Evolutionary conservation across 2,888 invertebrate genomes (phyloP).

Genomic region (Thymelicus acteon): DNA sequence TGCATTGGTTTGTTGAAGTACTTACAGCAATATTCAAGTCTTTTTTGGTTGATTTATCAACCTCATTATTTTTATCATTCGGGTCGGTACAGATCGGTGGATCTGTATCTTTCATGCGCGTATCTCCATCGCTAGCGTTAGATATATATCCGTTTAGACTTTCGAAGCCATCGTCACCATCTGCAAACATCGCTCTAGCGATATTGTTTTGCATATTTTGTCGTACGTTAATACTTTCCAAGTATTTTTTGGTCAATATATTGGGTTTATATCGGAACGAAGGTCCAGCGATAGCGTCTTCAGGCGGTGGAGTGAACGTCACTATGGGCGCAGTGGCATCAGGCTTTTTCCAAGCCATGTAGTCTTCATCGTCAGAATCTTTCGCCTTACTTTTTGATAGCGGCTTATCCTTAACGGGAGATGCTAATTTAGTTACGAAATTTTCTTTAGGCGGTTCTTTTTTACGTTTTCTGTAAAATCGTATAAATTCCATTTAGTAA

Average conservation of each 20-base stretch:
- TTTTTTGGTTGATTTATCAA: conserved; percentile 24
- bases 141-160: conserved; percentile 93
- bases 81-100: conserved; percentile 35
- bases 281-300: conserved; percentile 61
- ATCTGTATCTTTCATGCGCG: conserved; percentile 50
- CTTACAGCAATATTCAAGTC: conserved; percentile 21
- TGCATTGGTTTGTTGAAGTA: conserved; percentile 27
- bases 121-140: conserved; percentile 85
- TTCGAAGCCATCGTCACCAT: conserved; percentile 93
- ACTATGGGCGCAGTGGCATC: conserved; percentile 70
- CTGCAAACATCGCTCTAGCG: conserved; percentile 65
- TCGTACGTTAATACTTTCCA: conserved; percentile 74
- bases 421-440: conserved; percentile 61
- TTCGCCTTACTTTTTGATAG: conserved; percentile 70
- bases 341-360: conserved; percentile 79
- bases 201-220: conserved; percentile 60
- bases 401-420: conserved; percentile 62
- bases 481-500: conserved; percentile 37
- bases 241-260: conserved; percentile 73
- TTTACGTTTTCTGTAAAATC: conserved; percentile 72
- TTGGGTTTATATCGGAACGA: conserved; percentile 68
- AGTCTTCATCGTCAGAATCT: conserved; percentile 80
- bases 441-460: conserved; percentile 71
- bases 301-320: conserved; percentile 76
- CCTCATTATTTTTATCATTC: conserved; percentile 28